Conservation (phyloP, 2,113 vertebrate species). For the Tyto alba region DNA sequence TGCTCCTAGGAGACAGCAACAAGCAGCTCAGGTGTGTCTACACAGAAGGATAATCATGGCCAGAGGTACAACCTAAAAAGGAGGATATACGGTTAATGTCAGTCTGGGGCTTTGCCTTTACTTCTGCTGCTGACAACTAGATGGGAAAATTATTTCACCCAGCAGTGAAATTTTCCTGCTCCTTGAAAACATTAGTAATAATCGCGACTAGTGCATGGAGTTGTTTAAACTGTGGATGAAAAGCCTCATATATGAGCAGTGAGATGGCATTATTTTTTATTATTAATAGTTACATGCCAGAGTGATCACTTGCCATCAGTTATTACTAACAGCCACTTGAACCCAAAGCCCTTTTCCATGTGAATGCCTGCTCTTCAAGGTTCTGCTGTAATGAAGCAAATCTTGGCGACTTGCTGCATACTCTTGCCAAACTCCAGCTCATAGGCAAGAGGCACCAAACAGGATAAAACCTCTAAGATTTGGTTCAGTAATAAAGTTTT, state of each 20-base stretch:
- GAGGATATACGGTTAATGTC: accelerated
- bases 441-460: background rate
- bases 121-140: background rate
- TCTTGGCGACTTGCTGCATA: background rate
- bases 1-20: accelerated
- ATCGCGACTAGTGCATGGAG: accelerated
- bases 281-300: background rate
- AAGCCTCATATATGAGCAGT: background rate
- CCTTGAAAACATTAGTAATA: background rate
- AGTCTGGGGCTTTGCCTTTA: background rate
- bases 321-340: background rate
- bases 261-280: background rate
- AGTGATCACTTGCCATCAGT: background rate
- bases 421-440: background rate
- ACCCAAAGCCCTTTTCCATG: background rate
- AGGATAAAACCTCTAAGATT: background rate
- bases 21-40: background rate
- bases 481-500: background rate
- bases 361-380: background rate
- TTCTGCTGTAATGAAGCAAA: background rate
- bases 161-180: background rate
- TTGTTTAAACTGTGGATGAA: background rate
- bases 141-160: background rate
- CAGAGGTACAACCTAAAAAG: background rate
- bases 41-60: background rate